Base-by-base conservation (phyloP, 2,797 vertebrate species). In the Leptoclinus maculatus region DNA sequence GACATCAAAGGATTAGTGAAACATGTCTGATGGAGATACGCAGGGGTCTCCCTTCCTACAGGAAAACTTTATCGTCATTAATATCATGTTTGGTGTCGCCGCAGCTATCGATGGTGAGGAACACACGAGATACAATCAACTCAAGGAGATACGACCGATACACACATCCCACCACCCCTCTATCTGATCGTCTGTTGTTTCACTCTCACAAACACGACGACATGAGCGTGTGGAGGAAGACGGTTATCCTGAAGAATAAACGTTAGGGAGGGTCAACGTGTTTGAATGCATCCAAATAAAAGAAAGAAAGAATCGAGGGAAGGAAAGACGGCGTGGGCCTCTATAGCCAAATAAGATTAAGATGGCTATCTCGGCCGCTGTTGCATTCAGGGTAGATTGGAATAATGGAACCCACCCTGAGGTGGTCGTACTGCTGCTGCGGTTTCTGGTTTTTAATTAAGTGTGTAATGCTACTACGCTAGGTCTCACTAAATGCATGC, bases 261-360 rank as follows among this genome's bases (percentile, higher is more conserved):
- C 4, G 82, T 87, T 64, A 80, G 74, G 51, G 70, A 66, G 71
- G 83, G 69, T 79, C 64, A 53, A 0, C 43, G n/a, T 57, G 66
- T 79, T 78, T 76, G 25, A 64, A 53, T 62, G 65, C 68, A 51
- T 74, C 74, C 49, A 66, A 68, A 71, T 56, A 64, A 64, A 70
- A 78, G 45, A 62, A 80, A n/a, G 49, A 23, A 23, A 51, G n/a
- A 11, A 76, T 36, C 11, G 45, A 60, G n/a, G 32, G 73, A 29
- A 32, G 39, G 51, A 84, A 64, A 81, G 60, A 77, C 84, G 83
- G 83, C 87, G 69, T 67, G 80, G 85, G 87, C 87, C 80, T 92
- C 89, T 87, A 82, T 83, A 91, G 91, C 86, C 83, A 89, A 94
- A 94, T 92, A 90, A 93, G 92, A 93, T 95, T 94, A 93, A 94